A percentile compares a stretch with the other conserved stretches of the same genome.
Evolutionary conservation across 2,113 vertebrate species (phyloP).

Genomic region (Hypomesus transpacificus): DNA sequence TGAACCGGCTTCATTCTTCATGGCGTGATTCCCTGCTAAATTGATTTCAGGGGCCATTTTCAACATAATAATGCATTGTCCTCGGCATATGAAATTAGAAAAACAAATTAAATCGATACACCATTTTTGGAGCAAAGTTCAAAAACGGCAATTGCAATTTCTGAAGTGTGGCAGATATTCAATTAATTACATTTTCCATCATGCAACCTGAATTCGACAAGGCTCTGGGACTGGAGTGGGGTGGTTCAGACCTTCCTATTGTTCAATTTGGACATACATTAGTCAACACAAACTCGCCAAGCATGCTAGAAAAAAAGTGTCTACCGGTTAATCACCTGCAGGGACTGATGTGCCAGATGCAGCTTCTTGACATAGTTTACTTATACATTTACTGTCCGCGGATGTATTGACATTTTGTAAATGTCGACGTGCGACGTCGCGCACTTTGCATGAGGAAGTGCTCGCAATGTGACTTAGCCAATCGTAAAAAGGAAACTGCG

Average conservation of each 20-base stretch:
- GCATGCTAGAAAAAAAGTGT: slow-evolving; percentile 41
- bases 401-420: slow-evolving; percentile 62
- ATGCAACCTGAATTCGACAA: slow-evolving; percentile 32
- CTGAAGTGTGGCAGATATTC: slow-evolving; percentile 40
- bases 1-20: slow-evolving; percentile 27
- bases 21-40: slow-evolving; percentile 42
- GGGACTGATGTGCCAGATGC: slow-evolving; percentile 55
- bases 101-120: slow-evolving; percentile 43
- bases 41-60: slow-evolving; percentile 51
- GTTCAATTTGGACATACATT: slow-evolving; percentile 41
- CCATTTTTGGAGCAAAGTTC: slow-evolving; percentile 22
- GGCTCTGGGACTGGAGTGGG: slow-evolving; percentile 36
- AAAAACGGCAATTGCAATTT: slow-evolving; percentile 17
- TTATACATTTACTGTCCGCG: slow-evolving; percentile 58
- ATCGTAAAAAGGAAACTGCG: slow-evolving; percentile 42
- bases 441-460: slow-evolving; percentile 41
- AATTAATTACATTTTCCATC: slow-evolving; percentile 57
- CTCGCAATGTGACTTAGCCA: slow-evolving; percentile 24
- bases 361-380: slow-evolving; percentile 43
- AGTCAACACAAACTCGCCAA: slow-evolving; percentile 26
- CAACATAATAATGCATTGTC: slow-evolving; percentile 39
- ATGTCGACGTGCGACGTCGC: slow-evolving; percentile 45
- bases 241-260: slow-evolving; percentile 32
- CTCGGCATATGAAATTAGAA: slow-evolving; percentile 42
- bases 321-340: slow-evolving; percentile 57